Percentiles rank a stretch among this genome's conserved stretches.
Conservation (phyloP, 2,113 vertebrate genomes). For the Tylochromis polylepis region DNA sequence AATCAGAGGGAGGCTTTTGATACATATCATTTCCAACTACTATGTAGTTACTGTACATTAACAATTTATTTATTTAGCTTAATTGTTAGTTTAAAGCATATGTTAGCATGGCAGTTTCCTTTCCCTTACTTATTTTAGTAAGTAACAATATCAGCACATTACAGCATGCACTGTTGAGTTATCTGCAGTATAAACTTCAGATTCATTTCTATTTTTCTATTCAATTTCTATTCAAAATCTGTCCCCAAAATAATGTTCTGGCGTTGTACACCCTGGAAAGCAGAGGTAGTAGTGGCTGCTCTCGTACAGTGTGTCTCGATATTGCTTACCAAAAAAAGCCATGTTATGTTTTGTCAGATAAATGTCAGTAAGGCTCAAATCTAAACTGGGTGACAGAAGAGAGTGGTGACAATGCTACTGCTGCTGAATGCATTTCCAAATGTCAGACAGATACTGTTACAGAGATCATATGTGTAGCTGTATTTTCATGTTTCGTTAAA, state of each 20-base stretch:
- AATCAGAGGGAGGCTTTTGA: slow-evolving; percentile 47
- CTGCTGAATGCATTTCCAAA: slow-evolving; percentile 46
- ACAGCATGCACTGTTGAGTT: slow-evolving; percentile 62
- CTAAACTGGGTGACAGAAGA: background rate
- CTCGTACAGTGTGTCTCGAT: background rate
- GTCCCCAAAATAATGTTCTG: slow-evolving; percentile 3
- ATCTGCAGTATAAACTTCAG: slow-evolving; percentile 36
- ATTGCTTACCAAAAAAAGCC: slow-evolving; percentile 27
- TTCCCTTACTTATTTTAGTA: slow-evolving; percentile 39
- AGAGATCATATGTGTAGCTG: slow-evolving; percentile 53
- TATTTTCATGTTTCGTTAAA: slow-evolving; percentile 59
- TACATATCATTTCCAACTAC: slow-evolving; percentile 74
- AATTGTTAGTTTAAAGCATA: slow-evolving; percentile 40
- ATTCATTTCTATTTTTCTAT: slow-evolving; percentile 74
- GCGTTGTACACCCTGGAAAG: background rate
- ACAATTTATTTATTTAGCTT: slow-evolving; percentile 40
- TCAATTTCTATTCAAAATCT: slow-evolving; percentile 39
- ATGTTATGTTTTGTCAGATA: slow-evolving; percentile 43
- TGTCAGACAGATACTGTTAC: slow-evolving; percentile 48
- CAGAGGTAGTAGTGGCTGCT: slow-evolving; percentile 1
- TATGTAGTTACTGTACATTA: slow-evolving; percentile 76
- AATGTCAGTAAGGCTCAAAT: slow-evolving; percentile 44
- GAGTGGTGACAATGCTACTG: slow-evolving; percentile 17
- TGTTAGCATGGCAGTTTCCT: slow-evolving; percentile 55
- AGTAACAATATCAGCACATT: slow-evolving; percentile 27